phyloP scores from a whole-genome alignment of 2,888 invertebrate genomes.

The Chirona hameri region DNA sequence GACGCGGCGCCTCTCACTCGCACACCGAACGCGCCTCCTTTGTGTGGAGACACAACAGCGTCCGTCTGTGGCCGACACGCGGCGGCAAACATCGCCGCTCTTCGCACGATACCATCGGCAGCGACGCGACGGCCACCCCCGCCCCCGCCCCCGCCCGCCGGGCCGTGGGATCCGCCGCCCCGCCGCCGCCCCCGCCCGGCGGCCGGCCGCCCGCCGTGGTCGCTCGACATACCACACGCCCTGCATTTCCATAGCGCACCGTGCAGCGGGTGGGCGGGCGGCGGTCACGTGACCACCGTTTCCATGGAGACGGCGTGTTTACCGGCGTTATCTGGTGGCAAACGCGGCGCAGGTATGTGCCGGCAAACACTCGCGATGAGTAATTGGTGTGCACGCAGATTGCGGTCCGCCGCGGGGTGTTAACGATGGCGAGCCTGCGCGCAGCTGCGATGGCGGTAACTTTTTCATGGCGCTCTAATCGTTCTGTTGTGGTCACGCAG shows the following conservation, averaged over 20 bases:
- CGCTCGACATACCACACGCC: background rate
- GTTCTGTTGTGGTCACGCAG: background rate
- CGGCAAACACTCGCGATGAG: background rate
- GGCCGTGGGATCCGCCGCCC: background rate
- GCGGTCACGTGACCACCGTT: constrained; percentile 4
- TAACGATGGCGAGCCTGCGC: too few relatives aligned
- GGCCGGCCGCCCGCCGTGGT: background rate
- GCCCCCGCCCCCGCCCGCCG: background rate
- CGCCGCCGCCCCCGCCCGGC: background rate
- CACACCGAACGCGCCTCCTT: background rate
- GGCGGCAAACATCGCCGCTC: background rate
- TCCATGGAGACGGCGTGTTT: constrained; percentile 22
- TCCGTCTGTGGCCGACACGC: background rate
- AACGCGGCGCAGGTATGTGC: background rate
- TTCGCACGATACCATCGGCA: background rate
- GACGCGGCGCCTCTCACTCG: background rate
- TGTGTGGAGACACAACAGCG: background rate
- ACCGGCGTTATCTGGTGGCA: constrained; percentile 2
- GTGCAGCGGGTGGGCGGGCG: background rate
- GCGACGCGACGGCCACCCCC: background rate
- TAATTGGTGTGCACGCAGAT: constrained; percentile 28
- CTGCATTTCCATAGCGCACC: background rate
- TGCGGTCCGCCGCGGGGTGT: too few relatives aligned
- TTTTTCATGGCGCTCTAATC: background rate
- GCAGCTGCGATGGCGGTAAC: background rate